These are phyloP conservation scores for Zeus faber DNA, from an alignment of 2,113 vertebrate genomes.

Conservation along the genomic window DNA sequence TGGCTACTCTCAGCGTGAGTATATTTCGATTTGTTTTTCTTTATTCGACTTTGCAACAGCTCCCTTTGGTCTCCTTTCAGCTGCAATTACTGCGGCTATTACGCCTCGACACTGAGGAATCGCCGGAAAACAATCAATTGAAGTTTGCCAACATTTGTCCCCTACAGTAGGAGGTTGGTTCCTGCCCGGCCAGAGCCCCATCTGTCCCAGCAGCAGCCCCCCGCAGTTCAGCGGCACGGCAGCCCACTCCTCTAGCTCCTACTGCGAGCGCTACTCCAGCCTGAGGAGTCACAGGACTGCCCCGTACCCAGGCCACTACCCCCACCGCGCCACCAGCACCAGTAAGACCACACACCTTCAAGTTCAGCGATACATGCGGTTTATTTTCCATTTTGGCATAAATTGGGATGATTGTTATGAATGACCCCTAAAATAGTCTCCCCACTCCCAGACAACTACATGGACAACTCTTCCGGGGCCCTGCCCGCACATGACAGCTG, in stretches of 20 bases:
- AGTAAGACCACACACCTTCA: conserved; percentile 57
- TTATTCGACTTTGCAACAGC: too few relatives aligned
- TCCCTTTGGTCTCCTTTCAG: too few relatives aligned
- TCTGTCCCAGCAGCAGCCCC: conserved; percentile 78
- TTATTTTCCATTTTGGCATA: neutral
- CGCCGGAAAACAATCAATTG: too few relatives aligned
- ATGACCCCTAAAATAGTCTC: neutral
- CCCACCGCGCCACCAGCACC: conserved; percentile 68
- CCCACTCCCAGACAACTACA: conserved; percentile 71
- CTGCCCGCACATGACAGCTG: conserved; percentile 75
- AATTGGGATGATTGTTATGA: neutral
- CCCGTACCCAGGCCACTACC: conserved; percentile 78
- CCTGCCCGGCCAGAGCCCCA: conserved; percentile 72
- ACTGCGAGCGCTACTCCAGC: conserved; percentile 79
- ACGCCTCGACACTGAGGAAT: too few relatives aligned
- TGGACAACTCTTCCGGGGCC: conserved; percentile 70
- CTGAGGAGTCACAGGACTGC: conserved; percentile 72
- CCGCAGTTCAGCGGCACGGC: conserved; percentile 72
- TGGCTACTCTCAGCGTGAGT: conserved; percentile 78
- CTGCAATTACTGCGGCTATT: too few relatives aligned
- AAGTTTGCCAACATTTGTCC: too few relatives aligned
- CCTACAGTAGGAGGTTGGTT: conserved; percentile 78
- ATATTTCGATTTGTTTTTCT: too few relatives aligned
- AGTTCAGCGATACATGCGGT: neutral
- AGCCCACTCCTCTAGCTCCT: conserved; percentile 73